These are phyloP conservation scores for Phainopepla nitens DNA, from an alignment of 2,113 vertebrate species.

Conservation along the genomic window DNA sequence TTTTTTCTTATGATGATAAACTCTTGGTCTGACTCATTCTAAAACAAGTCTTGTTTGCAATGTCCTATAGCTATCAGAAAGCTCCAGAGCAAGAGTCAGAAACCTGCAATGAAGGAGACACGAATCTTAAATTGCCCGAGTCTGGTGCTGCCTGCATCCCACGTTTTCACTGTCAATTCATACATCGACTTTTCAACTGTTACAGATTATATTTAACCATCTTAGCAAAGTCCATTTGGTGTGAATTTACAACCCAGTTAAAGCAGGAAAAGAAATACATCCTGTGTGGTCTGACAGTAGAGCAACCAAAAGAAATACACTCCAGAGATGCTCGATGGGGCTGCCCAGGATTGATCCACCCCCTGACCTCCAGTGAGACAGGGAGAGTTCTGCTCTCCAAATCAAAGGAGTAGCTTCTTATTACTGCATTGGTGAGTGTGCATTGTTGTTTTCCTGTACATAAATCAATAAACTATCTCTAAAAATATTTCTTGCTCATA, in stretches of 20 bases:
- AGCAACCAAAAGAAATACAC: not conserved
- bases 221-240: not conserved
- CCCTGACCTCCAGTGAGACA: not conserved
- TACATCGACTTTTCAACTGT: not conserved
- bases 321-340: not conserved
- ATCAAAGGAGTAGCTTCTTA: not conserved
- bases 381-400: not conserved
- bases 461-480: not conserved
- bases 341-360: not conserved
- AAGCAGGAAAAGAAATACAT: not conserved
- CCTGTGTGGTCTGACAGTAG: not conserved
- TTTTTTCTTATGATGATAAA: not conserved
- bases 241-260: not conserved
- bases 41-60: not conserved
- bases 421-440: not conserved
- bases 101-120: conserved; percentile 7
- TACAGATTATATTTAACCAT: not conserved
- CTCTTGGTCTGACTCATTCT: not conserved
- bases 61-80: not conserved
- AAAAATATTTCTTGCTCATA: not conserved
- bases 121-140: not conserved
- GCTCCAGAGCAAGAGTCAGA: conserved; percentile 12
- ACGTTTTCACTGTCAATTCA: not conserved
- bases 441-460: not conserved
- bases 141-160: not conserved